Conservation (phyloP, 2,888 invertebrate species). For the Marronus borbonicus region DNA sequence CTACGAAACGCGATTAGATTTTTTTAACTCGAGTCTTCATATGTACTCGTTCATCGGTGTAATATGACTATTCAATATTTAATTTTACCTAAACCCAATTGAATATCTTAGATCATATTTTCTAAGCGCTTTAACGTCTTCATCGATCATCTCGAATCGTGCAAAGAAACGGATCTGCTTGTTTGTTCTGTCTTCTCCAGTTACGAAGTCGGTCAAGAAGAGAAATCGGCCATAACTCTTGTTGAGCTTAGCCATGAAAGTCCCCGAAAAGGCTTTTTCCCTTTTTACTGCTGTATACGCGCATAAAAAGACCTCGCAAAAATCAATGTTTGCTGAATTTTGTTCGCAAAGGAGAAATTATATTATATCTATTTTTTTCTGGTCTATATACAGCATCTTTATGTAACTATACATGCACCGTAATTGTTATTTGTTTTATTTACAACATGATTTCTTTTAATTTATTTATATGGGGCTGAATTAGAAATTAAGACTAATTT, state of each 20-base stretch:
- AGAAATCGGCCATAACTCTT: slow-evolving; percentile 14
- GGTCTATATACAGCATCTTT: neutral
- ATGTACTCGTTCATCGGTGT: too few relatives aligned
- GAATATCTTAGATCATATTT: neutral
- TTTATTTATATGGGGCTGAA: too few relatives aligned
- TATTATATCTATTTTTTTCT: neutral
- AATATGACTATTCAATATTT: too few relatives aligned
- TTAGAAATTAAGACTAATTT: too few relatives aligned
- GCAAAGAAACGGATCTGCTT: neutral
- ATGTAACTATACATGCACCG: neutral
- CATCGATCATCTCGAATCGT: neutral
- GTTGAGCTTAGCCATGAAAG: slow-evolving; percentile 4
- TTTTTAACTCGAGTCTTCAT: too few relatives aligned
- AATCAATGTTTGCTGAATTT: neutral
- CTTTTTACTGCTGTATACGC: neutral
- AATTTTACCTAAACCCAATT: neutral
- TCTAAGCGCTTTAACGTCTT: neutral
- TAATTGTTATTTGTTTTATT: too few relatives aligned
- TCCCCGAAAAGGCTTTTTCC: slow-evolving; percentile 5
- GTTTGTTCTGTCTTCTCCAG: neutral
- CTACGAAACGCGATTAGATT: neutral
- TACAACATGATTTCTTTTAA: too few relatives aligned
- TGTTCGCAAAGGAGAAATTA: neutral
- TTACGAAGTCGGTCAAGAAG: slow-evolving; percentile 27
- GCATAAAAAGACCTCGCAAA: neutral